Conservation (phyloP, 2,888 invertebrate species). For the Drosophila pegasa region DNA sequence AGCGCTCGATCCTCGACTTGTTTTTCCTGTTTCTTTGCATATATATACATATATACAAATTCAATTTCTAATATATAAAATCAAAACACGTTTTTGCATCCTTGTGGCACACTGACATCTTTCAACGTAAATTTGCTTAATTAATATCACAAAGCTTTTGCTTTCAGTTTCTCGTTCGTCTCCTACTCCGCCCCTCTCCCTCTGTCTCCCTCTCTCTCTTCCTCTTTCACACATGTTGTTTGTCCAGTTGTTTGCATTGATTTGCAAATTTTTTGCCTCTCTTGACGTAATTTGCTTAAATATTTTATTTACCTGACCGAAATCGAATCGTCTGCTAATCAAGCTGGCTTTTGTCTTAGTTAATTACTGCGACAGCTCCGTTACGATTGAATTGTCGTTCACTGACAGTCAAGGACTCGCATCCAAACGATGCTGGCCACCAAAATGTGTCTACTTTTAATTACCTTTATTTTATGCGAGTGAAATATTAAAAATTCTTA, state of each 20-base stretch:
- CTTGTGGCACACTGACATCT: conserved; percentile 80
- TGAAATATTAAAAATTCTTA: not conserved
- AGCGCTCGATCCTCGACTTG: conserved; percentile 40
- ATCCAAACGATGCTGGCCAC: not conserved
- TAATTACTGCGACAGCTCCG: conserved; percentile 33
- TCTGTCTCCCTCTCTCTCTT: not conserved
- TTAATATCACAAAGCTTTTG: conserved; percentile 69
- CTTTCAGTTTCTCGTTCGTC: conserved; percentile 49
- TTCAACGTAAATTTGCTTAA: conserved; percentile 68
- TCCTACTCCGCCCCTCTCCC: not conserved
- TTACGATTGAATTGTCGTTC: conserved; percentile 21
- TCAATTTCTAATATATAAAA: conserved; percentile 72
- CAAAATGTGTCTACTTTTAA: not conserved
- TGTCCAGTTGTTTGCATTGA: conserved; percentile 72
- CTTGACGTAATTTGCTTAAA: conserved; percentile 67
- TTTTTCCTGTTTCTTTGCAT: conserved; percentile 67
- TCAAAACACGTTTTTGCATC: conserved; percentile 68
- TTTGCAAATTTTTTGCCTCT: conserved; percentile 62
- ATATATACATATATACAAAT: conserved; percentile 44
- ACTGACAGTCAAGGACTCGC: conserved; percentile 32
- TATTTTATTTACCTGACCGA: conserved; percentile 65
- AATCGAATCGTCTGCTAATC: conserved; percentile 64
- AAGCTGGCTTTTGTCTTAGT: conserved; percentile 44
- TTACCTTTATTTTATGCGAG: not conserved
- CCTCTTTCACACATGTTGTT: conserved; percentile 26